Evolutionary conservation across 2,888 invertebrate species (phyloP).

Genomic region (Stegophylla sp.): DNA sequence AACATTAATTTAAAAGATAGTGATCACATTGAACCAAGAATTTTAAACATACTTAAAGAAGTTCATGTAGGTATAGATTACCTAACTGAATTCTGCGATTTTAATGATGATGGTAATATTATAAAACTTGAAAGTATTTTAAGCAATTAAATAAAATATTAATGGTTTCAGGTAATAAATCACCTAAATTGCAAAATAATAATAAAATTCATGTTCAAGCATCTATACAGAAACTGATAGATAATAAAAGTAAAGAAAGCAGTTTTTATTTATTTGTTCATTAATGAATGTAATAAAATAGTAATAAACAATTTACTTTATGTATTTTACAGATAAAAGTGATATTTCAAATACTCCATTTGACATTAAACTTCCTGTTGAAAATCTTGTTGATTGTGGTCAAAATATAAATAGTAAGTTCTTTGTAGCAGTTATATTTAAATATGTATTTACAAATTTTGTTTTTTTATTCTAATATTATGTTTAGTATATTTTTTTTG

Average conservation of each 20-base stretch:
- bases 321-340: background rate
- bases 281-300: background rate
- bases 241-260: background rate
- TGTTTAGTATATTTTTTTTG: too few relatives aligned
- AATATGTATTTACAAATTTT: too few relatives aligned
- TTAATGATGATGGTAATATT: conserved; percentile 16
- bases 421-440: too few relatives aligned
- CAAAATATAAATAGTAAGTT: too few relatives aligned
- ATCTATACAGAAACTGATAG: background rate
- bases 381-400: too few relatives aligned
- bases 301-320: background rate
- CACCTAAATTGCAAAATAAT: background rate
- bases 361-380: background rate
- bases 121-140: background rate
- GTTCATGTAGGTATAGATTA: conserved; percentile 35
- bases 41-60: conserved; percentile 40
- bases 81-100: conserved; percentile 6
- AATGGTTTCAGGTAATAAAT: conserved; percentile 14
- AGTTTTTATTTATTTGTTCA: background rate
- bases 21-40: conserved; percentile 35
- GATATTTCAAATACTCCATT: background rate
- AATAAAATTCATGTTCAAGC: background rate
- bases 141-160: background rate
- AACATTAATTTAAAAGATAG: background rate
- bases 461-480: too few relatives aligned